phyloP scores from a whole-genome alignment of 2,888 invertebrate genomes.

The Serrognathus titanus region DNA sequence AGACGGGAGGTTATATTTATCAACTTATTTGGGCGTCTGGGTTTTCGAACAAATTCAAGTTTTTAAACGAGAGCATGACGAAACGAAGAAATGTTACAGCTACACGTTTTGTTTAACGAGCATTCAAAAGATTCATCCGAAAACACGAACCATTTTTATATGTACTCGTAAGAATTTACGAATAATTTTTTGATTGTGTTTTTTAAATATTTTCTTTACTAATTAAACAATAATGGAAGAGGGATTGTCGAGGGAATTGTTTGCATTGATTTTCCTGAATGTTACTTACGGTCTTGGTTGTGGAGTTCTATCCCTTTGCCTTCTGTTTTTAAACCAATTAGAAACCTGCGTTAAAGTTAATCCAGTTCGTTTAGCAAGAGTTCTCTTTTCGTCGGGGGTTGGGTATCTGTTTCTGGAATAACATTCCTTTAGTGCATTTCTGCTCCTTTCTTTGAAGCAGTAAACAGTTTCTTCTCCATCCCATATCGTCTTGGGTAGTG shows the following conservation, averaged over 20 bases:
- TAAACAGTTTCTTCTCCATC: constrained; percentile 98
- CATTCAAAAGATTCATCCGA: too few species aligned
- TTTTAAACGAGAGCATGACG: constrained; percentile 23
- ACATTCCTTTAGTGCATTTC: constrained; percentile 89
- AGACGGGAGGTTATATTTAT: constrained; percentile 1
- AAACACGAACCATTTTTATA: too few species aligned
- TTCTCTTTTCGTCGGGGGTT: constrained; percentile 89
- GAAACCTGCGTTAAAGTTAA: constrained; percentile 91
- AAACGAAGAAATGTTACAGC: constrained; percentile 19
- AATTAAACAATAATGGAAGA: too few species aligned
- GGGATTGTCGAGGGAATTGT: too few species aligned
- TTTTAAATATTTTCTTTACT: too few species aligned
- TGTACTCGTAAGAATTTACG: too few species aligned
- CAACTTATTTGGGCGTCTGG: constrained; percentile 4
- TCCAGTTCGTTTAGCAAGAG: constrained; percentile 85
- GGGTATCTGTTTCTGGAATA: constrained; percentile 86
- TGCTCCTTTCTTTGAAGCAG: constrained; percentile 95
- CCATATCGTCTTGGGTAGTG: constrained; percentile 97
- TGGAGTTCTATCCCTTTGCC: constrained; percentile 81
- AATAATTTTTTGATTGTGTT: too few species aligned
- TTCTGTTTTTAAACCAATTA: constrained; percentile 85
- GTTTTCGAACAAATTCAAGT: constrained; percentile 11
- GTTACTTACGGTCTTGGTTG: constrained; percentile 72
- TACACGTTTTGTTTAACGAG: constrained; percentile 19
- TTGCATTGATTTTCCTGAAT: too few species aligned